Evolutionary conservation across 2,113 vertebrate species (phyloP).

Genomic region (Tautogolabrus adspersus): DNA sequence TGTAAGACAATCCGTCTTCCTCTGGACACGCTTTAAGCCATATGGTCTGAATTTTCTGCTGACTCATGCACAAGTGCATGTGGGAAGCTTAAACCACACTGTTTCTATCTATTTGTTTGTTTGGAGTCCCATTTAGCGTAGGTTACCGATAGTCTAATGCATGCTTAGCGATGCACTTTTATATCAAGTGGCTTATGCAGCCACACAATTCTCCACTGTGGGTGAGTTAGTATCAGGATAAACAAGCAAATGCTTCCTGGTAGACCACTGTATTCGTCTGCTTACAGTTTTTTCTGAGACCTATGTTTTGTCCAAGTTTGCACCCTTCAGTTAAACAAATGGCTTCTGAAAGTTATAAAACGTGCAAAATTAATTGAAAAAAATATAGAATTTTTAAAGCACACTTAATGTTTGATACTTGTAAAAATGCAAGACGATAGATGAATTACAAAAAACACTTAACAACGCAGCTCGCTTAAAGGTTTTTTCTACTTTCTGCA

Average conservation of each 20-base stretch:
- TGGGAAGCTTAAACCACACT: constrained; percentile 59
- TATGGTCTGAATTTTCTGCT: constrained; percentile 73
- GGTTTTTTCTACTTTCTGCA: neutral
- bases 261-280: constrained; percentile 39
- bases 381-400: neutral
- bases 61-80: constrained; percentile 71
- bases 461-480: neutral
- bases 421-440: neutral
- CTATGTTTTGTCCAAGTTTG: constrained; percentile 18
- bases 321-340: neutral
- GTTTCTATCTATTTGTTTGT: constrained; percentile 65
- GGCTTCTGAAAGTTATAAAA: neutral
- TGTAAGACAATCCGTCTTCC: constrained; percentile 42
- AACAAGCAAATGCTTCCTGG: constrained; percentile 29
- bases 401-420: too few species aligned
- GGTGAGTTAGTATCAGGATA: constrained; percentile 49
- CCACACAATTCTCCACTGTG: constrained; percentile 37
- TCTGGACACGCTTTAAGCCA: constrained; percentile 59
- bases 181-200: constrained; percentile 45
- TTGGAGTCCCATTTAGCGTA: constrained; percentile 56
- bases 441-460: neutral
- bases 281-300: constrained; percentile 31
- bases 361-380: neutral
- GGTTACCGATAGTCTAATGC: constrained; percentile 59
- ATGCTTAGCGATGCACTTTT: constrained; percentile 54